Percentiles rank a stretch among this genome's conserved stretches.
Conservation (phyloP, 2,888 invertebrate genomes). For the Sphaerophoria rueppellii region DNA sequence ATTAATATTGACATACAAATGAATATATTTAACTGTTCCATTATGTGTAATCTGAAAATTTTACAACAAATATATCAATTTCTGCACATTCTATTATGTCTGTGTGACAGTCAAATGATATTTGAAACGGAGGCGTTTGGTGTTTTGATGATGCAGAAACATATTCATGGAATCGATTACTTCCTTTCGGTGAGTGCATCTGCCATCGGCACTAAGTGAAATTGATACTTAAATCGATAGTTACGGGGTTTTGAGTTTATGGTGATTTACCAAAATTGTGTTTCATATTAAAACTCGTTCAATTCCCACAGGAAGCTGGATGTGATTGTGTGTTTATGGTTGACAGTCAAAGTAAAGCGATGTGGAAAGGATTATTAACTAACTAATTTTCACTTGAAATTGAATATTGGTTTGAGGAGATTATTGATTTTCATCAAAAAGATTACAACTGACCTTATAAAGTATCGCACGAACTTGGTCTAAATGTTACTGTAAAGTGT, state of each 20-base stretch:
- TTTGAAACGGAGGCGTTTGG: conserved; percentile 46
- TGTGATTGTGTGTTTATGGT: not conserved
- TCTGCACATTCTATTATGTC: conserved; percentile 18
- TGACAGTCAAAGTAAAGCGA: no score
- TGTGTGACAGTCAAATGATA: conserved; percentile 58
- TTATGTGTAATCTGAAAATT: conserved; percentile 34
- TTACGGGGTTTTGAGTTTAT: not conserved
- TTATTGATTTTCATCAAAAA: no score
- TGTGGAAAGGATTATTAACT: no score
- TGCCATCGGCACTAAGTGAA: not conserved
- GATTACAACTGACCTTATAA: no score
- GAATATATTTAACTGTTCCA: not conserved
- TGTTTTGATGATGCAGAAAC: not conserved
- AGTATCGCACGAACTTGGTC: no score
- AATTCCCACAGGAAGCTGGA: not conserved
- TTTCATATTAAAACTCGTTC: conserved; percentile 20
- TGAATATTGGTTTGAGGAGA: no score
- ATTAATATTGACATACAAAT: not conserved
- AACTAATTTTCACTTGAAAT: no score
- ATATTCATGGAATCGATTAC: not conserved
- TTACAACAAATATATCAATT: conserved; percentile 53
- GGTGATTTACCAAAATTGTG: conserved; percentile 2
- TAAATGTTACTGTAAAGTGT: not conserved
- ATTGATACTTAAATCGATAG: not conserved
- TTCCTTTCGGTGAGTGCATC: conserved; percentile 13